Conservation (phyloP, 2,888 invertebrate species). For the Aleiodes leptofemur region DNA sequence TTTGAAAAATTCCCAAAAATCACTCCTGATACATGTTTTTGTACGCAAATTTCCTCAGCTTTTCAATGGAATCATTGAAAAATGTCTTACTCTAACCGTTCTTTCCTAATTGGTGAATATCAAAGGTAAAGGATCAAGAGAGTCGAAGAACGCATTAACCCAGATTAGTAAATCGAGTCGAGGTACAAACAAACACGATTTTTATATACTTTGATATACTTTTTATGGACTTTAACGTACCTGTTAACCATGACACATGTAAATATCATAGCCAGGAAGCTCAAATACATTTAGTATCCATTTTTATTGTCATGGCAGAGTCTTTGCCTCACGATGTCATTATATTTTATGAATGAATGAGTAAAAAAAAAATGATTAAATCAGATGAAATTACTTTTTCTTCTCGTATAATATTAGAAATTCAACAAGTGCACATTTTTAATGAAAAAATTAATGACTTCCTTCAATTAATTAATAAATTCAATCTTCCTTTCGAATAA, state of each 20-base stretch:
- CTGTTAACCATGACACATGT: constrained; percentile 60
- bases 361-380: neutral
- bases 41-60: no score
- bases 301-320: constrained; percentile 14
- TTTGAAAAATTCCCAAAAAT: no score
- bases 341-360: neutral
- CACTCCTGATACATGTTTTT: no score
- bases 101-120: no score
- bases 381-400: no score
- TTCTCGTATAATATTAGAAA: no score
- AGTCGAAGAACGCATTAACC: constrained; percentile 58
- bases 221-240: constrained; percentile 54
- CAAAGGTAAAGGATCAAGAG: constrained; percentile 12
- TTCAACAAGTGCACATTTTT: no score
- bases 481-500: no score
- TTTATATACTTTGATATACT: constrained; percentile 37
- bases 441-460: no score
- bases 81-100: neutral
- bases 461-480: no score
- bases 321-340: no score
- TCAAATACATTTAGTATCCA: neutral
- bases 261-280: constrained; percentile 46
- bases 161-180: constrained; percentile 48
- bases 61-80: neutral
- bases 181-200: constrained; percentile 24